Evolutionary conservation across 1,140 invertebrate species (phyloP).

Genomic region (Zaprionus taronus): DNA sequence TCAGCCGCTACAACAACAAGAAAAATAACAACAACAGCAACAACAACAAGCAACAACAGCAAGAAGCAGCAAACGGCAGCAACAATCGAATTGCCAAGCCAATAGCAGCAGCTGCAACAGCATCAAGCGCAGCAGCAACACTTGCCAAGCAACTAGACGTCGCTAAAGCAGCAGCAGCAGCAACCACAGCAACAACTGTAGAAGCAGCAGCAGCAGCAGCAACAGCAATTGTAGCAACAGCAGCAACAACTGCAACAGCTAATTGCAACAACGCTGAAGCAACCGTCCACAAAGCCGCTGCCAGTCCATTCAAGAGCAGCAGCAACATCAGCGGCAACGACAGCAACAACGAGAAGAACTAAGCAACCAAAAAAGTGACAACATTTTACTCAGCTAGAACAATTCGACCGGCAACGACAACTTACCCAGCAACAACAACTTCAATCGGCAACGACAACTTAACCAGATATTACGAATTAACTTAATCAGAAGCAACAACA

Average conservation of each 20-base stretch:
- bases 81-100: conserved; percentile 13
- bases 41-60: conserved; percentile 26
- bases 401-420: conserved; percentile 10
- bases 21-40: conserved; percentile 31
- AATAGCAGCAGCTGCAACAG: conserved; percentile 14
- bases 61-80: conserved; percentile 10
- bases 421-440: conserved; percentile 5
- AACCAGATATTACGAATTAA: too few species aligned
- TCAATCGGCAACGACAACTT: conserved; percentile 10
- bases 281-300: conserved; percentile 45
- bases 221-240: conserved; percentile 3
- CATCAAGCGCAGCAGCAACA: conserved; percentile 18
- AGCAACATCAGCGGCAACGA: conserved; percentile 17
- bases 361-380: conserved; percentile 9
- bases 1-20: conserved; percentile 12
- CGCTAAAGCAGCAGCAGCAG: conserved; percentile 16
- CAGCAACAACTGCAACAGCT: conserved; percentile 14
- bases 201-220: conserved; percentile 4
- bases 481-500: conserved; percentile 1
- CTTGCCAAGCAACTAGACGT: conserved; percentile 7
- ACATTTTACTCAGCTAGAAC: conserved; percentile 1
- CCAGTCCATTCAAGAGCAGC: conserved; percentile 17
- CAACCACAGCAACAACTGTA: conserved; percentile 25
- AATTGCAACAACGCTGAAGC: conserved; percentile 27
- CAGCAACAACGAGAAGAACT: conserved; percentile 17